Evolutionary conservation across 2,113 vertebrate species (phyloP), one percentile per base, ranked within the genome.

Genomic region (Gulo gulo): DNA sequence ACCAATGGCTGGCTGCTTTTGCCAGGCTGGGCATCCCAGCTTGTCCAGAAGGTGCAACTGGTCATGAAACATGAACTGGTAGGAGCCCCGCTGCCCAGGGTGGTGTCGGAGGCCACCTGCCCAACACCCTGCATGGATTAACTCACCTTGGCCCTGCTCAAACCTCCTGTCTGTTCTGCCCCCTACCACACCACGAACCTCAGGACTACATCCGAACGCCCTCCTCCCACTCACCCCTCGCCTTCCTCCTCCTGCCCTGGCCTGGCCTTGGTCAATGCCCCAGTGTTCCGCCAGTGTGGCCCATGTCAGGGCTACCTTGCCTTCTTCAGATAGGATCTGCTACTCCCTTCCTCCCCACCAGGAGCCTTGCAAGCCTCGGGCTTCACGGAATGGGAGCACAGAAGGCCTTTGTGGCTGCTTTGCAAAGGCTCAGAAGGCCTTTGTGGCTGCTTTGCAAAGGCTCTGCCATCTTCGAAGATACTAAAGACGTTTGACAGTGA

Each of bases 221-320:
- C n/a, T 2, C 5, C 29, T 15, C 29, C 52, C 0, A 1, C 2
- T 5, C 24, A 2, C 6, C n/a, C 47, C 39, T 20, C 4, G 1
- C 4, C 45, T 36, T 42, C 34, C 65, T 20, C 59, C 42, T 55
- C 57, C 57, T 45, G 45, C 1, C 20, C 94, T 57, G 55, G 39
- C 52, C 52, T 55, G 52, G 55, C 24, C 36, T 4, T 0, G 0
- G 42, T 89, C 96, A 92, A 39, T 50, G 83, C 52, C 31, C n/a
- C 84, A 78, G 95, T 65, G 84, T 94, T 94, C 59, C 5, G 0
- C 21, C 6, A 7, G 92, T 2, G 0, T 34, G 0, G 0, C 52
- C 88, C 1, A 2, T 0, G 0, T 76, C 71, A 73, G 55, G 87
- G 59, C 42, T n/a, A 39, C 83, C 71, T 85, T 36, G 7, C 31